Conservation (phyloP, 2,797 vertebrate genomes). For the Alosa sapidissima region DNA sequence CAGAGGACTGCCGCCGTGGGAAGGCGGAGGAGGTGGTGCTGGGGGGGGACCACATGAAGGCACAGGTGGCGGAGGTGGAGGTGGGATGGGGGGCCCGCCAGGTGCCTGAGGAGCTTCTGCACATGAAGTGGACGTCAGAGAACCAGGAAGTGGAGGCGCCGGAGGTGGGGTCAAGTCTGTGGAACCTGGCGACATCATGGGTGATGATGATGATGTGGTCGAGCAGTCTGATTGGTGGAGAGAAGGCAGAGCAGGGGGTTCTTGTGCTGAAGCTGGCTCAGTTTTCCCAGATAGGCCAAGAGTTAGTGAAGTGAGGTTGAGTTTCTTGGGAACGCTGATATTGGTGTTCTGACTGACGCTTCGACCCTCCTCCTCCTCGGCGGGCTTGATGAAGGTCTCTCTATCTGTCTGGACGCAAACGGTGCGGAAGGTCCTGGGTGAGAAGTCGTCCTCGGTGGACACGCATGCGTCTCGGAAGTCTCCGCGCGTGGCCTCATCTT, state of each 20-base stretch:
- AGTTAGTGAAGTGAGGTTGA: constrained; percentile 79
- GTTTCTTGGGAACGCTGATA: constrained; percentile 76
- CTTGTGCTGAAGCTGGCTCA: constrained; percentile 30
- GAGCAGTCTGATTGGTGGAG: background rate
- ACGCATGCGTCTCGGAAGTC: constrained; percentile 78
- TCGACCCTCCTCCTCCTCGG: constrained; percentile 66
- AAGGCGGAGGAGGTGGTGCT: constrained; percentile 59
- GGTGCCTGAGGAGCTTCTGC: constrained; percentile 22
- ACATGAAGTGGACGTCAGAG: constrained; percentile 39
- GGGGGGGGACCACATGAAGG: constrained; percentile 55
- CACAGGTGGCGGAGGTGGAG: constrained; percentile 54
- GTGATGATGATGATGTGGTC: constrained; percentile 36
- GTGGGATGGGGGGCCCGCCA: constrained; percentile 53
- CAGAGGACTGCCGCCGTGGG: constrained; percentile 56
- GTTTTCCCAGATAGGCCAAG: constrained; percentile 66
- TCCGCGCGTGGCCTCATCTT: constrained; percentile 66
- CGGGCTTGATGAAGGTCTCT: constrained; percentile 82
- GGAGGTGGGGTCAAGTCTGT: constrained; percentile 37
- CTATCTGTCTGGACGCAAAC: constrained; percentile 91
- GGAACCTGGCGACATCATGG: constrained; percentile 43
- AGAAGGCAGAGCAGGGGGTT: constrained; percentile 38
- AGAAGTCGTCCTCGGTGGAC: constrained; percentile 79
- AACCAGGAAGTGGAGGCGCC: constrained; percentile 49
- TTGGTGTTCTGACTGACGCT: constrained; percentile 64
- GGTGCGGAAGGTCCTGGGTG: constrained; percentile 78